These are phyloP conservation scores for Coracopsis vasa DNA, from an alignment of 2,113 vertebrate genomes.

Conservation along the genomic window DNA sequence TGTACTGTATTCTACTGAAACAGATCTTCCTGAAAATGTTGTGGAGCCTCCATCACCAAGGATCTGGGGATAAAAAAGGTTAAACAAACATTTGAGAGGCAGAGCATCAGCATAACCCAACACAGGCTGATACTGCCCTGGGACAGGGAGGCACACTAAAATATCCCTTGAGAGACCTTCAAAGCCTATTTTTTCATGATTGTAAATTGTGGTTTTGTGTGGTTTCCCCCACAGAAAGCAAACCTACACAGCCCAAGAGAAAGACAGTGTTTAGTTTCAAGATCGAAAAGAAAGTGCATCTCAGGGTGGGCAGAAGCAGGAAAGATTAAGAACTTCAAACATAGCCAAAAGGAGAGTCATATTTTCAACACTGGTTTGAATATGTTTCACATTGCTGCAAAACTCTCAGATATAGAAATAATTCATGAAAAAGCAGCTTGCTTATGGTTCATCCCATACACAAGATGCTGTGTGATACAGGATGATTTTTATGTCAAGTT, in stretches of 20 bases:
- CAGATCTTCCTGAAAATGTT: neutral
- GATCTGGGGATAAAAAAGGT: neutral
- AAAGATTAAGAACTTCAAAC: constrained; percentile 35
- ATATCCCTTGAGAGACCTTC: neutral
- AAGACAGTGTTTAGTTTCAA: neutral
- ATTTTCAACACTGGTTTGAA: neutral
- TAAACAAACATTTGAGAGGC: neutral
- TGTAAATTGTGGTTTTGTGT: neutral
- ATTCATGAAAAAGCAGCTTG: neutral
- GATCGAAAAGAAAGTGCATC: neutral
- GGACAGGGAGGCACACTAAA: neutral
- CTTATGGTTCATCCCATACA: neutral
- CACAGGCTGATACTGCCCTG: neutral
- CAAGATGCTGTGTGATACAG: neutral
- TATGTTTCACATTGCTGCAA: neutral
- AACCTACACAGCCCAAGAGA: constrained; percentile 4
- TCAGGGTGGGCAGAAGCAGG: neutral
- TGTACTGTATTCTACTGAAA: neutral
- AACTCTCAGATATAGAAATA: neutral
- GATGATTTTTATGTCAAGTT: neutral
- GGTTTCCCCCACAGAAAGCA: neutral
- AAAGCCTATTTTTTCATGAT: neutral
- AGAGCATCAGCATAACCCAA: constrained; percentile 8
- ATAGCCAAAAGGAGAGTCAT: neutral
- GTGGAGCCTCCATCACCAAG: neutral